Base-by-base conservation (phyloP, 2,888 invertebrate species). In the Sarcophaga variegata region DNA sequence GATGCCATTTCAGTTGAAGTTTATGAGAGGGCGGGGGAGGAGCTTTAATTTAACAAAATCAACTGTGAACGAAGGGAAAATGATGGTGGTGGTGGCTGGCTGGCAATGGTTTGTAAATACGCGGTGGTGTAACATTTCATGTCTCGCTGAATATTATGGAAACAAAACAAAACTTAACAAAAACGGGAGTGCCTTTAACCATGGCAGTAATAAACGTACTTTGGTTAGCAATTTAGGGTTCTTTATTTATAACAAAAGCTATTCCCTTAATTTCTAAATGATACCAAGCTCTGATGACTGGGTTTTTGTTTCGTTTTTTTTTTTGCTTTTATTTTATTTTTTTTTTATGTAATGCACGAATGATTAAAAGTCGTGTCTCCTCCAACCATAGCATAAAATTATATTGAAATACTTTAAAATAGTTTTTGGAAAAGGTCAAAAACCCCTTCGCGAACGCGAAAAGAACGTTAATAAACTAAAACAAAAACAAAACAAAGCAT, bases 291-390 rank as follows among this genome's bases (percentile, higher is more conserved):
- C 62, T n/a, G 70, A 45, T n/a, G 79, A 14, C 22, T 77, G 25
- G 27, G 1, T 22, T 45, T 22, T 54, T 20, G 14, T 25, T 79
- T 25, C 25, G 20, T 20, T 20, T 20, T 20, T 25, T 45, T 49
- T 25, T 75, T 64, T 27, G 49, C 75, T 75, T 1, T 27, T 8
- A n/a, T 20, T 20, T 20, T 77, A 11, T 67, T 25, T 62, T 54
- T 77, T 17, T 59, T 69, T 47, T 75, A 74, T 86, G 86, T 86
- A 86, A 86, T 86, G 86, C 86, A 86, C 86, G 86, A 86, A 86
- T 86, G 86, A 86, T 86, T 83, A 83, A 37, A 37, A 80, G 76
- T 84, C 80, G 84, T 84, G 80, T 84, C 67, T 67, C 62, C 27
- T 20, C 14, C 25, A 63, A 37, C 37, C 37, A 37, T 10, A 10